Evolutionary conservation across 2,113 vertebrate genomes (phyloP), one percentile per base, ranked within the genome.

Genomic region (Chrysochloris asiatica): DNA sequence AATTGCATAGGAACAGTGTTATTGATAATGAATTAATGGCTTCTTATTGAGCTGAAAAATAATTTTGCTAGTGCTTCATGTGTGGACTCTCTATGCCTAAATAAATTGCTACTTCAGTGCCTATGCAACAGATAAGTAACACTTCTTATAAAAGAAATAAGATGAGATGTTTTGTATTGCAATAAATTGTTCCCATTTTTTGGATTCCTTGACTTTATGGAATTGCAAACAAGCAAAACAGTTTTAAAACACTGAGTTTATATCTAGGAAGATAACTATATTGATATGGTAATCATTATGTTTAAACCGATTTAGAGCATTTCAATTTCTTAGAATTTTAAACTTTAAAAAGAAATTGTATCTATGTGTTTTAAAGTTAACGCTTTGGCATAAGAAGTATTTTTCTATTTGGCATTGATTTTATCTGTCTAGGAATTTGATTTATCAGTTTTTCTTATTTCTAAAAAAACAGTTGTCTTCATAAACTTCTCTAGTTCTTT

Each of bases 371-470:
- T 91, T 47, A 73, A 95, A 92, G 65, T 83, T 86, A 33, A n/a
- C 63, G 2, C 89, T 95, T 95, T 90, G 72, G 26, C 38, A 81
- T 47, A 76, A 50, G 75, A 30, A 77, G 30, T 61, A 2, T 94
- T 67, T 83, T 59, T 8, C 30, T 75, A 38, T 86, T 63, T 13
- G 83, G 38, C 83, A 95, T 78, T 95, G 90, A 94, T 87, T 93
- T 95, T 93, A 75, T 80, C 92, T 92, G 72, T 85, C 85, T 88
- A 52, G 73, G 83, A 94, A 94, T 87, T 87, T 91, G 88, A 86
- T 94, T 93, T 92, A 76, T 88, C 61, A 67, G 45, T 83, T 94
- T 86, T 93, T 83, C 83, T 95, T 82, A 86, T 96, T 95, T 95
- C 41, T 86, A 48, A 78, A 63, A 86, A 94, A 88, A 87, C 12